A percentile compares a stretch with the other conserved stretches of the same genome.
Conservation (phyloP, 2,113 vertebrate genomes). For the Brevimyrus niger region DNA sequence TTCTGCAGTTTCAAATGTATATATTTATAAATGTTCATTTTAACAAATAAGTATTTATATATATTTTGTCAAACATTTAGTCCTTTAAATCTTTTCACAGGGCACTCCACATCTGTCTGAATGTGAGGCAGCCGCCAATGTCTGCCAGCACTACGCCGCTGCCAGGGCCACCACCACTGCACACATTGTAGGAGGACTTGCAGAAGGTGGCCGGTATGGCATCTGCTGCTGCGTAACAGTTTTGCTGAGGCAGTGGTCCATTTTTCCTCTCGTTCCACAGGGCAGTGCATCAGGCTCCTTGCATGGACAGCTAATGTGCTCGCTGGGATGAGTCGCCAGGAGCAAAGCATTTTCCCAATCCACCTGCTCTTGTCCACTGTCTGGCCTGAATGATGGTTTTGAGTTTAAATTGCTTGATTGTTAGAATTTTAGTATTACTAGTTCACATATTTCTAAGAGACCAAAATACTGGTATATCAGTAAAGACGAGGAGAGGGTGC, state of each 20-base stretch:
- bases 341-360: neutral
- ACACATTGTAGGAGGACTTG: neutral
- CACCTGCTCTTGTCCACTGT: neutral
- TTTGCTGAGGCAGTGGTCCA: slow-evolving; percentile 14
- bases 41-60: slow-evolving; percentile 28
- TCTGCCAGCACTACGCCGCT: neutral
- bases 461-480: neutral
- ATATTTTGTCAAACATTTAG: slow-evolving; percentile 15
- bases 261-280: neutral
- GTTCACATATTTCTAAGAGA: neutral
- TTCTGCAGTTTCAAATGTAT: slow-evolving; percentile 32
- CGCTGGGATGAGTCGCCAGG: neutral
- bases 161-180: neutral
- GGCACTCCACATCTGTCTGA: neutral
- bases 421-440: neutral
- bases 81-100: neutral
- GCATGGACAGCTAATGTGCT: neutral
- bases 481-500: neutral
- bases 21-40: slow-evolving; percentile 23
- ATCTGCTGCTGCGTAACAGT: slow-evolving; percentile 8
- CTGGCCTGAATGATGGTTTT: neutral
- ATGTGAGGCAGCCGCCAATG: neutral
- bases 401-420: neutral
- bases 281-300: neutral
- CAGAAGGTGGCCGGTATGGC: neutral